These are phyloP conservation scores for Leptoteleia sp. DNA, from an alignment of 1,140 invertebrate genomes.

Conservation along the genomic window DNA sequence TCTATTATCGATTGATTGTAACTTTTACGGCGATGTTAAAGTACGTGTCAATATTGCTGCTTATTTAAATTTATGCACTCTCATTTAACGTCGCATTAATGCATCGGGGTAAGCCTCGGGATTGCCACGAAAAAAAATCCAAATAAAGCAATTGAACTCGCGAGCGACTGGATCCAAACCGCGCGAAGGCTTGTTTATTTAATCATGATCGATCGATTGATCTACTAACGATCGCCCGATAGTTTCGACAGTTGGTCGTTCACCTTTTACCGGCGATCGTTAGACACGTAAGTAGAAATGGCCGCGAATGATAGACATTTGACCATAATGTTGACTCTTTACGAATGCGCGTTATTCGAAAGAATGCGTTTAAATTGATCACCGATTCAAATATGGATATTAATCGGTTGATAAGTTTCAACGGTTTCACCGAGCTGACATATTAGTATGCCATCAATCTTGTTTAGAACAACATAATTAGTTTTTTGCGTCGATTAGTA, in stretches of 20 bases:
- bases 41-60: conserved; percentile 7
- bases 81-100: conserved; percentile 42
- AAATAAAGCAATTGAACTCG: conserved; percentile 23
- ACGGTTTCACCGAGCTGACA: conserved; percentile 37
- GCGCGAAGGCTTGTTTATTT: conserved; percentile 46
- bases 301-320: conserved; percentile 17
- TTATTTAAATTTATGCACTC: conserved; percentile 26
- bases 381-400: conserved; percentile 38
- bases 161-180: conserved; percentile 17
- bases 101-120: conserved; percentile 21
- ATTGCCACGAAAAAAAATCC: conserved; percentile 11
- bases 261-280: conserved; percentile 15
- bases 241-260: conserved; percentile 34
- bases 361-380: conserved; percentile 35
- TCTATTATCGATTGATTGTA: conserved; percentile 9
- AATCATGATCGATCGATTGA: conserved; percentile 50
- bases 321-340: conserved; percentile 30
- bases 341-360: conserved; percentile 20
- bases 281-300: conserved; percentile 38
- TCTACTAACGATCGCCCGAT: conserved; percentile 42
- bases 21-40: conserved; percentile 6
- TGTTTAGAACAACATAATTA: conserved; percentile 42
- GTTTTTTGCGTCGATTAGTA: conserved; percentile 15
- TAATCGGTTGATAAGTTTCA: conserved; percentile 46
- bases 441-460: conserved; percentile 44